phyloP scores from a whole-genome alignment of 2,888 invertebrate species.

The Heteropelma amictum region DNA sequence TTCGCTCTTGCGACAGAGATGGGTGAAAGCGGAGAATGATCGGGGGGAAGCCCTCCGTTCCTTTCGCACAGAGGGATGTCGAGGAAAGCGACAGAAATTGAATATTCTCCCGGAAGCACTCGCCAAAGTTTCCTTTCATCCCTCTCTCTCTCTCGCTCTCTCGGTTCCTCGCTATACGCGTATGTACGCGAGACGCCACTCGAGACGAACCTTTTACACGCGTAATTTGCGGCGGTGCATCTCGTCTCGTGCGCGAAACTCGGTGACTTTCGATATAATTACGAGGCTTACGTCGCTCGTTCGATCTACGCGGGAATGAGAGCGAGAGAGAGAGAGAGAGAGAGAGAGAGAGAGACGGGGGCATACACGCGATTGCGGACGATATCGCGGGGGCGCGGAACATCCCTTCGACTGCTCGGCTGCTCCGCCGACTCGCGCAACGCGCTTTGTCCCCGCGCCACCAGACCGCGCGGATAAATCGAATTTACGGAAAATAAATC shows the following conservation, averaged over 20 bases:
- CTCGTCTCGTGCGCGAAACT: neutral
- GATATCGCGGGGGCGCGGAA: slow-evolving; percentile 43
- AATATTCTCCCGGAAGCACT: slow-evolving; percentile 44
- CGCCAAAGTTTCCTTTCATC: slow-evolving; percentile 1
- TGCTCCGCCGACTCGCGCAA: neutral
- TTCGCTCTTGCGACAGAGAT: neutral
- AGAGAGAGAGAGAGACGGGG: slow-evolving; percentile 40
- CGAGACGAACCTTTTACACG: slow-evolving; percentile 29
- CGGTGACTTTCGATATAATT: slow-evolving; percentile 50
- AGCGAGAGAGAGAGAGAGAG: neutral
- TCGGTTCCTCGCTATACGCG: neutral
- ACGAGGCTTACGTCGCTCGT: slow-evolving; percentile 45
- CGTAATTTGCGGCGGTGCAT: too few relatives aligned
- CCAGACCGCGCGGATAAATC: slow-evolving; percentile 67
- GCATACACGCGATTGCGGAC: slow-evolving; percentile 25
- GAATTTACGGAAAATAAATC: slow-evolving; percentile 75
- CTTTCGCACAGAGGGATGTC: neutral
- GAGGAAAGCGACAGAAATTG: slow-evolving; percentile 47
- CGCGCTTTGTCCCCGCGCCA: slow-evolving; percentile 39
- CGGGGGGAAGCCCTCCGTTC: neutral
- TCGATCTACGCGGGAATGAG: slow-evolving; percentile 36
- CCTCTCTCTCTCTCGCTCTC: neutral
- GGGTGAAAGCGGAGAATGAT: slow-evolving; percentile 13
- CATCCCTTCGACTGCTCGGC: slow-evolving; percentile 43
- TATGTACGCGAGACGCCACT: slow-evolving; percentile 26